Evolutionary conservation across 1,140 invertebrate species (phyloP).

Genomic region (Eriocheir sinensis): DNA sequence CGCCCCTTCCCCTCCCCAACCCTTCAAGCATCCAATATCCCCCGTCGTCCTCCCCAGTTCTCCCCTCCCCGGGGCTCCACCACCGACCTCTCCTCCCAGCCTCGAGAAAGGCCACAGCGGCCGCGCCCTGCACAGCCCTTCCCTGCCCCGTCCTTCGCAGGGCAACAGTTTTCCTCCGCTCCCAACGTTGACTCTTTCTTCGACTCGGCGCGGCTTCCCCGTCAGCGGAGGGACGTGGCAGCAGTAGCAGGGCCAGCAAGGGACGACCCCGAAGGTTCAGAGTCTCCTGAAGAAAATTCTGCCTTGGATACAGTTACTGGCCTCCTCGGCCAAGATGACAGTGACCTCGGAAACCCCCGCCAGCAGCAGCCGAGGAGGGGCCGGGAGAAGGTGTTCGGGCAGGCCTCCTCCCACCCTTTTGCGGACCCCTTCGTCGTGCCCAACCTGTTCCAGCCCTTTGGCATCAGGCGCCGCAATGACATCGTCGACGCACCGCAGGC

Average conservation of each 20-base stretch:
- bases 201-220: constrained; percentile 49
- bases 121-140: constrained; percentile 35
- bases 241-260: constrained; percentile 17
- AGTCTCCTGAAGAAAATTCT: constrained; percentile 54
- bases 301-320: constrained; percentile 35
- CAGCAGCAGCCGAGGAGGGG: background rate
- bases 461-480: constrained; percentile 57
- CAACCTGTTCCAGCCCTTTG: constrained; percentile 56
- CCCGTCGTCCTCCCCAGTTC: background rate
- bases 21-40: background rate
- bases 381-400: background rate
- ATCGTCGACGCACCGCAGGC: background rate
- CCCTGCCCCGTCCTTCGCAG: constrained; percentile 58
- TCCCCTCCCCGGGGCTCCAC: background rate
- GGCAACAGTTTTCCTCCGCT: constrained; percentile 61
- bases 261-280: background rate
- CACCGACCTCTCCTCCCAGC: background rate
- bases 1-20: background rate
- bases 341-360: constrained; percentile 10
- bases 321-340: constrained; percentile 42
- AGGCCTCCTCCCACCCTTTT: constrained; percentile 48
- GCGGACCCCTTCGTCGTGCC: constrained; percentile 61
- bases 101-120: background rate
- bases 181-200: constrained; percentile 64
- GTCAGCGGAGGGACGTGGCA: constrained; percentile 58